Conservation (phyloP, 2,113 vertebrate species). For the Labrus mixtus region DNA sequence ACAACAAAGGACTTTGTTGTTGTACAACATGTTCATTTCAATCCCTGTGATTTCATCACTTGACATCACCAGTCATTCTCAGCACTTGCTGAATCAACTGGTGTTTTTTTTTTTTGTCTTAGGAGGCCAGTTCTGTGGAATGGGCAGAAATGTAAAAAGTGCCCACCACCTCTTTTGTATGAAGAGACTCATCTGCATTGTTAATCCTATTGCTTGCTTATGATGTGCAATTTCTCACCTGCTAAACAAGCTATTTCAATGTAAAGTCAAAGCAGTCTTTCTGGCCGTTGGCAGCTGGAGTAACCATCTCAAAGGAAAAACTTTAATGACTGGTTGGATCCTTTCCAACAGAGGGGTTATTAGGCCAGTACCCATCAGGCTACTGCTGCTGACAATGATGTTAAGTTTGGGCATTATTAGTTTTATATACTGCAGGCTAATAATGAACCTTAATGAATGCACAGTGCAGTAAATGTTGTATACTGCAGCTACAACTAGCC, state of each 20-base stretch:
- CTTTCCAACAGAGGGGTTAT: slow-evolving; percentile 20
- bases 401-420: slow-evolving; percentile 37
- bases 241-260: neutral
- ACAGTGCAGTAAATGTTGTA: slow-evolving; percentile 22
- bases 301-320: neutral
- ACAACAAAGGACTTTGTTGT: neutral
- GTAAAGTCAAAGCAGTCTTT: neutral
- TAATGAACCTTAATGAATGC: slow-evolving; percentile 28
- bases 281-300: neutral
- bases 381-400: slow-evolving; percentile 24
- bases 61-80: too few species aligned
- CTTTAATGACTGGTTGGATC: slow-evolving; percentile 6
- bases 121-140: too few species aligned
- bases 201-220: neutral
- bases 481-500: neutral
- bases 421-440: slow-evolving; percentile 12
- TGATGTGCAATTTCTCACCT: neutral
- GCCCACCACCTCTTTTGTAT: neutral
- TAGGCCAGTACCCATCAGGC: slow-evolving; percentile 9
- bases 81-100: neutral
- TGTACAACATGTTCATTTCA: too few species aligned
- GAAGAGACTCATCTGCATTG: neutral
- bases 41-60: too few species aligned
- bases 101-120: neutral
- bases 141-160: neutral